phyloP scores from a whole-genome alignment of 2,113 vertebrate genomes.

The Clarias gariepinus region DNA sequence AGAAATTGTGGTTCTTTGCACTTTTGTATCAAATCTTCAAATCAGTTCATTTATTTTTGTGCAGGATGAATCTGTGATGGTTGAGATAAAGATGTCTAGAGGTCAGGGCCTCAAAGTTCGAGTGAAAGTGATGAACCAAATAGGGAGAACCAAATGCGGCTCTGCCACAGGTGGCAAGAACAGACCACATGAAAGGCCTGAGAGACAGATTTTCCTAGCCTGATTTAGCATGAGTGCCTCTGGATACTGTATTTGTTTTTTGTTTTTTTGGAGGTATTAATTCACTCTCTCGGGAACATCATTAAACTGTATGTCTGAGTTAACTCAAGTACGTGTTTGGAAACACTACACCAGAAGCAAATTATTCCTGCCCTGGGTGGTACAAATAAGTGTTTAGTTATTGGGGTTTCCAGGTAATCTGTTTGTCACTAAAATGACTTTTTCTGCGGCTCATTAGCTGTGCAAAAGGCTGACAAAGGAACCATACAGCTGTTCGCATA shows the following conservation, averaged over 20 bases:
- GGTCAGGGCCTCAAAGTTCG: slow-evolving; percentile 51
- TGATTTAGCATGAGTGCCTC: not conserved
- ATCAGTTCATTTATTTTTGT: not conserved
- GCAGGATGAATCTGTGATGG: slow-evolving; percentile 46
- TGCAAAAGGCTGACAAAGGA: slow-evolving; percentile 17
- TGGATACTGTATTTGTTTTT: not conserved
- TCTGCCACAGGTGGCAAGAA: slow-evolving; percentile 47
- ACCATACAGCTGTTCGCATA: slow-evolving; percentile 37
- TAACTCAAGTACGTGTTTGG: not conserved
- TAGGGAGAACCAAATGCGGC: slow-evolving; percentile 24
- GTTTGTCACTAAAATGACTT: slow-evolving; percentile 19
- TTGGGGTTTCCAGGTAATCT: slow-evolving; percentile 23
- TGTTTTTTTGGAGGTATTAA: not conserved
- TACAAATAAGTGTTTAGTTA: slow-evolving; percentile 22
- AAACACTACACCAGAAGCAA: not conserved
- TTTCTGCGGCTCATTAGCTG: slow-evolving; percentile 9
- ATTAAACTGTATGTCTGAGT: not conserved
- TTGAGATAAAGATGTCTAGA: slow-evolving; percentile 49
- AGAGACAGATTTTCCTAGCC: not conserved
- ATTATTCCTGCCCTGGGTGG: slow-evolving; percentile 9
- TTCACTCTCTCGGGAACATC: not conserved
- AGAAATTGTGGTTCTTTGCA: too few relatives aligned
- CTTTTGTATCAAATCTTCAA: not conserved
- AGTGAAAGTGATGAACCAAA: slow-evolving; percentile 35
- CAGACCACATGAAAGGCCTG: not conserved